A percentile compares a stretch with the other conserved stretches of the same genome.
Conservation (phyloP, 2,888 invertebrate genomes). For the Hypena proboscidalis region DNA sequence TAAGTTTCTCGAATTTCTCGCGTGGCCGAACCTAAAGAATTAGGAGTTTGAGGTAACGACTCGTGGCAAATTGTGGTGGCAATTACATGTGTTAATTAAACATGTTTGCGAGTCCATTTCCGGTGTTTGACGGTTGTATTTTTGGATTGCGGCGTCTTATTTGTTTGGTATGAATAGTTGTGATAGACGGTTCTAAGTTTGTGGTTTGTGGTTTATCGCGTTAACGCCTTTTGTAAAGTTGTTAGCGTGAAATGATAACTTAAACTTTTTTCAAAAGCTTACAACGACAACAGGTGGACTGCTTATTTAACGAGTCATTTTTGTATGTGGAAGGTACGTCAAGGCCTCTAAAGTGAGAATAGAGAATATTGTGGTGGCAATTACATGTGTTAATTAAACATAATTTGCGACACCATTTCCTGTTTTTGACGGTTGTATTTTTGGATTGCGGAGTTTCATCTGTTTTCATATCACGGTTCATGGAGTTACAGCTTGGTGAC, state of each 20-base stretch:
- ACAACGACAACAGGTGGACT: too few species aligned
- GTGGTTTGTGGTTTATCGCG: too few species aligned
- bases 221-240: too few species aligned
- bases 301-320: too few species aligned
- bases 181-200: too few species aligned
- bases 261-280: too few species aligned
- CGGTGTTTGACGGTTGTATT: conserved; percentile 25
- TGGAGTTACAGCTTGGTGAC: too few species aligned
- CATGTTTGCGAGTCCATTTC: conserved; percentile 33
- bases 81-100: conserved; percentile 53
- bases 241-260: too few species aligned
- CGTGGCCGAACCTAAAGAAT: conserved; percentile 63
- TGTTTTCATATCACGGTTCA: too few species aligned
- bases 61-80: conserved; percentile 41
- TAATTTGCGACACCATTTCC: conserved; percentile 34
- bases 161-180: too few species aligned
- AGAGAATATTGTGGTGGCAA: conserved; percentile 48
- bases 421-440: conserved; percentile 24
- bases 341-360: too few species aligned
- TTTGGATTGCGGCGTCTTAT: conserved; percentile 1
- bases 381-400: conserved; percentile 51
- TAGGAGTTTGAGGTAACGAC: conserved; percentile 41
- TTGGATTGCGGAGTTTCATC: neutral
- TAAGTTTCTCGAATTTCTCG: conserved; percentile 53
- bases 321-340: too few species aligned